A percentile compares a stretch with the other conserved stretches of the same genome.
Evolutionary conservation across 2,113 vertebrate genomes (phyloP).

Genomic region (Eptatretus burgeri): DNA sequence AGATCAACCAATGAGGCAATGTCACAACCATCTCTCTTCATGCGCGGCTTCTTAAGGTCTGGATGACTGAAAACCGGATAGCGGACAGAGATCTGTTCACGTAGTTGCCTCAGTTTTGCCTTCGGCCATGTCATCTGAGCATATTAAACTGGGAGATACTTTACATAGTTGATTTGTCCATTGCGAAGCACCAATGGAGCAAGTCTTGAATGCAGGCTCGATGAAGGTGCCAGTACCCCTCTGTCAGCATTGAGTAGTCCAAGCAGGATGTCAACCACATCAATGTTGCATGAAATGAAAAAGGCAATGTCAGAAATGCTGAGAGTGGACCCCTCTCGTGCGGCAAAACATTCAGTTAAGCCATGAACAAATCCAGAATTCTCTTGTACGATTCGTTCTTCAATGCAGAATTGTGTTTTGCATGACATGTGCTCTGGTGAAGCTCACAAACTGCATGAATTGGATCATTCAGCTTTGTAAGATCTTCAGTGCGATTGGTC

Average conservation of each 20-base stretch:
- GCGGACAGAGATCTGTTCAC: conserved; percentile 3
- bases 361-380: background rate
- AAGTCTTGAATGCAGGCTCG: no score
- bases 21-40: background rate
- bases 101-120: background rate
- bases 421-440: background rate
- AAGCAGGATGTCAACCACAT: background rate
- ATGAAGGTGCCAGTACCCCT: no score
- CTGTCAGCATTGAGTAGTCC: no score
- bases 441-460: background rate
- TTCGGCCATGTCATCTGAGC: background rate
- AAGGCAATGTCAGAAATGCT: background rate
- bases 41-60: background rate
- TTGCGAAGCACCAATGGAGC: no score
- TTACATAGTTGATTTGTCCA: conserved; percentile 3
- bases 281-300: no score
- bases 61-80: background rate
- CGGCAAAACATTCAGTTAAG: conserved; percentile 1
- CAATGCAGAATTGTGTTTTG: background rate
- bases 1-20: background rate
- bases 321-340: background rate
- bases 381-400: background rate
- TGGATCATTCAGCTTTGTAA: background rate
- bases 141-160: background rate
- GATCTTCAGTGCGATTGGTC: conserved; percentile 2